Conservation (phyloP, 2,888 invertebrate genomes). For the Rotaria magnacalcarata region DNA sequence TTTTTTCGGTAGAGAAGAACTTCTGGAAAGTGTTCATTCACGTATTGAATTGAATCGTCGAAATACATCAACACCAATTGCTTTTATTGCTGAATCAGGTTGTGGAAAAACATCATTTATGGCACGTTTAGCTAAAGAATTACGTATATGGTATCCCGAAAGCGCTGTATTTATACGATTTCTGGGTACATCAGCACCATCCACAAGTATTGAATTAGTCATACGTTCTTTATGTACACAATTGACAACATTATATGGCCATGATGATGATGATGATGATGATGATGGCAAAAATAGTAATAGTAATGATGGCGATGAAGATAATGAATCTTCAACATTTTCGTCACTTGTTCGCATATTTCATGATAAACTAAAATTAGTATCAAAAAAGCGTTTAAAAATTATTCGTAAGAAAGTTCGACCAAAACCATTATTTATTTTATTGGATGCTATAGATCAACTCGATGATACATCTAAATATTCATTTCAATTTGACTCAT, state of each 20-base stretch:
- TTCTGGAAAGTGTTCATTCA: background rate
- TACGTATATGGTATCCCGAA: background rate
- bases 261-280: background rate
- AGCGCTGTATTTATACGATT: background rate
- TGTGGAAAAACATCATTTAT: background rate
- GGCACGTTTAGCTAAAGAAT: slow-evolving; percentile 4
- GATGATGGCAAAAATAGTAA: background rate
- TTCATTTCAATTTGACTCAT: background rate
- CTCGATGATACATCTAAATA: background rate
- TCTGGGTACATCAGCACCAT: background rate
- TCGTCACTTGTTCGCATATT: background rate
- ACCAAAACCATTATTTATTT: background rate
- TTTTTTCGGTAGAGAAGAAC: background rate
- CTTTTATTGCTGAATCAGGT: background rate
- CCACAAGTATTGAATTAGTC: background rate
- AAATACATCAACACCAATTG: background rate
- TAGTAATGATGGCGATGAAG: background rate
- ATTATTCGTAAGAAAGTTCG: background rate
- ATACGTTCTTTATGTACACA: background rate
- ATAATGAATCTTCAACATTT: background rate
- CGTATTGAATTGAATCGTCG: background rate
- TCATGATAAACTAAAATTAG: background rate
- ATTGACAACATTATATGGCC: background rate
- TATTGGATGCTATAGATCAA: slow-evolving; percentile 2
- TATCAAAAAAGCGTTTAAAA: background rate